Conservation (phyloP, 92 coral and sea anemone genomes). For the Montipora capitata region DNA sequence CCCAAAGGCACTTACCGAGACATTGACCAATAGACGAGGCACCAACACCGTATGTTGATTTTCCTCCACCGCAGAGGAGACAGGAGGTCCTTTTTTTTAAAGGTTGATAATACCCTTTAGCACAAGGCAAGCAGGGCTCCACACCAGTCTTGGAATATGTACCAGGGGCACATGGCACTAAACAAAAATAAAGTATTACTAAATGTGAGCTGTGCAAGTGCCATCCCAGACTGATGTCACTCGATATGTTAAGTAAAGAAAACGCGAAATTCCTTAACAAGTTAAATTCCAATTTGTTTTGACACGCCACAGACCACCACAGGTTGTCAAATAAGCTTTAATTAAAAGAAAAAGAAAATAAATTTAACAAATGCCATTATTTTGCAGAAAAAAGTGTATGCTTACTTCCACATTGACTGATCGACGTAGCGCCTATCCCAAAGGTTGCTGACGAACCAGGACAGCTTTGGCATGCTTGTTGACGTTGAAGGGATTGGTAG, state of each 20-base stretch:
- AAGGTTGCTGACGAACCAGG: constrained; percentile 96
- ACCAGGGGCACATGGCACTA: constrained; percentile 97
- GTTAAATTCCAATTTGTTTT: no score
- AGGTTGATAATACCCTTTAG: constrained; percentile 88
- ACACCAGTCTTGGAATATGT: constrained; percentile 94
- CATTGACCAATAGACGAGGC: constrained; percentile 84
- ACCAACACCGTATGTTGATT: constrained; percentile 88
- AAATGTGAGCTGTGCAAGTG: no score
- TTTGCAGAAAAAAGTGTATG: not conserved
- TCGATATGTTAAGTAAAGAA: no score
- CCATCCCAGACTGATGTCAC: no score
- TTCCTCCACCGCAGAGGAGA: constrained; percentile 69
- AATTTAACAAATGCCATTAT: no score
- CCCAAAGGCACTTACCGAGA: constrained; percentile 67
- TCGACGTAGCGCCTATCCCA: constrained; percentile 82
- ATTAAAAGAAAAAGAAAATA: no score
- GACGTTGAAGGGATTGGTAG: constrained; percentile 84
- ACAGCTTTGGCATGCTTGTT: constrained; percentile 77
- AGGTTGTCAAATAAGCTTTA: no score
- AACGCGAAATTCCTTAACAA: no score
- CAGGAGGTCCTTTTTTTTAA: constrained; percentile 74
- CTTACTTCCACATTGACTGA: constrained; percentile 95
- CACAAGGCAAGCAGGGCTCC: constrained; percentile 93
- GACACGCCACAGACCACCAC: no score
- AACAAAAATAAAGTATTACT: not conserved